Percentiles rank a stretch among this genome's conserved stretches.
phyloP scores from a whole-genome alignment of 2,797 vertebrate species.

The Pipistrellus nathusii region DNA sequence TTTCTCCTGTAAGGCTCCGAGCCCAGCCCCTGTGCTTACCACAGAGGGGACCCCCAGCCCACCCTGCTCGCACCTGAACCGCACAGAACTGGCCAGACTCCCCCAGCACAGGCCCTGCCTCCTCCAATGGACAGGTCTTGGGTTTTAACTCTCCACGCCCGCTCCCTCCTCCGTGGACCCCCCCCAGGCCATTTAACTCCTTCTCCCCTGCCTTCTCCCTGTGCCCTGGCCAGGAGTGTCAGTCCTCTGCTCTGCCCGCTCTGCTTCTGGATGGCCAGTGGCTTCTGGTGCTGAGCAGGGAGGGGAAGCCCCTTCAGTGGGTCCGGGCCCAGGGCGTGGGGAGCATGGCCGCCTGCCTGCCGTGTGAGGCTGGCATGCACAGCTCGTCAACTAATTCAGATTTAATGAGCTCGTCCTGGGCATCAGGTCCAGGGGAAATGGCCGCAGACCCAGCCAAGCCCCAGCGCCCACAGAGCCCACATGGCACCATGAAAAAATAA shows the following conservation, averaged over 20 bases:
- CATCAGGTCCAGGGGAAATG: not conserved
- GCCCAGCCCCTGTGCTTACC: not conserved
- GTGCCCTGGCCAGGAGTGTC: not conserved
- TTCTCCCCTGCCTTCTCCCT: not conserved
- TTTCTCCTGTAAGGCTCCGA: not conserved
- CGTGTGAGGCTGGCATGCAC: not conserved
- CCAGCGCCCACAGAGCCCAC: not conserved
- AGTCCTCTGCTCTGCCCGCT: not conserved
- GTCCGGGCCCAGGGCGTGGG: too few species aligned
- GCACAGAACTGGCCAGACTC: not conserved
- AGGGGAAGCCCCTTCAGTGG: too few species aligned
- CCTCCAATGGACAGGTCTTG: not conserved
- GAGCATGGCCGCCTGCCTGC: too few species aligned
- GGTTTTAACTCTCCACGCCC: not conserved
- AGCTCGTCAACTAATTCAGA: accelerated
- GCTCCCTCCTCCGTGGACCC: not conserved
- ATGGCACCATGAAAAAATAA: not conserved
- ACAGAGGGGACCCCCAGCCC: not conserved
- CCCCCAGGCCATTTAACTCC: not conserved
- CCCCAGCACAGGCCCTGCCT: not conserved
- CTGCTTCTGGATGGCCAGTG: too few species aligned
- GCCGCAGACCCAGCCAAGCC: not conserved
- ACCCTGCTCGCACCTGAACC: too few species aligned
- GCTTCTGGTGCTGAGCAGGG: not conserved
- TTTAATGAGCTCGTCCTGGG: not conserved